A percentile compares a stretch with the other conserved stretches of the same genome.
Evolutionary conservation across 2,113 vertebrate species (phyloP).

Genomic region (Mesitornis unicolor): DNA sequence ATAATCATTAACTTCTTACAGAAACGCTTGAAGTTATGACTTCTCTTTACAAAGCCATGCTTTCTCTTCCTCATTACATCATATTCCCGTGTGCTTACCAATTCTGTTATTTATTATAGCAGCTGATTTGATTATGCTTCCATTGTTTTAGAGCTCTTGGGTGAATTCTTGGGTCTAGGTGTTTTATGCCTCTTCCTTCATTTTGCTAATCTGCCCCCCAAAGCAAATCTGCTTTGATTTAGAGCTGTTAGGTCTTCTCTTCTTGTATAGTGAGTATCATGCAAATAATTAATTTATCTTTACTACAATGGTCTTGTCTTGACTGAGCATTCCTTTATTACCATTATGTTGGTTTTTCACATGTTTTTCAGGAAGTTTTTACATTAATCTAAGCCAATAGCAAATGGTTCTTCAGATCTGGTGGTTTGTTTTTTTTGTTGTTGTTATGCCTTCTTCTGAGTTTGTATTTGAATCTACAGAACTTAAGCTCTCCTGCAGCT

Average conservation of each 20-base stretch:
- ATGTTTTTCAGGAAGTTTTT: neutral
- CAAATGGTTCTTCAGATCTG: neutral
- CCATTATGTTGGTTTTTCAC: neutral
- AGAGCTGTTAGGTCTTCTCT: neutral
- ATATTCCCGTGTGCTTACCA: neutral
- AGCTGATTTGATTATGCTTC: conserved; percentile 22
- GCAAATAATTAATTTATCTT: neutral
- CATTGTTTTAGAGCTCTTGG: conserved; percentile 2
- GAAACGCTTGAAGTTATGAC: neutral
- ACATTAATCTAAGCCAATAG: neutral
- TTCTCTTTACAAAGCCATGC: neutral
- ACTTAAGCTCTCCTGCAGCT: neutral
- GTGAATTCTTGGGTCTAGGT: neutral
- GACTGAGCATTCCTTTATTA: neutral
- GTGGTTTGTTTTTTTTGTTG: too few relatives aligned
- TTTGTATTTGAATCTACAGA: neutral
- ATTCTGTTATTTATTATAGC: conserved; percentile 30
- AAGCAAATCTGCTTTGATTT: neutral
- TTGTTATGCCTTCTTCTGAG: neutral
- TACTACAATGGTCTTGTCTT: neutral
- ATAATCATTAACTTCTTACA: conserved; percentile 34
- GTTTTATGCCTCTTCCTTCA: neutral
- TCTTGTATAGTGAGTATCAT: neutral
- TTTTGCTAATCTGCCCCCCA: neutral
- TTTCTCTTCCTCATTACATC: conserved; percentile 13